A percentile compares a stretch with the other conserved stretches of the same genome.
Conservation (phyloP, 37 sponge, comb jelly and placozoan genomes). For the Hormiphora californensis region DNA sequence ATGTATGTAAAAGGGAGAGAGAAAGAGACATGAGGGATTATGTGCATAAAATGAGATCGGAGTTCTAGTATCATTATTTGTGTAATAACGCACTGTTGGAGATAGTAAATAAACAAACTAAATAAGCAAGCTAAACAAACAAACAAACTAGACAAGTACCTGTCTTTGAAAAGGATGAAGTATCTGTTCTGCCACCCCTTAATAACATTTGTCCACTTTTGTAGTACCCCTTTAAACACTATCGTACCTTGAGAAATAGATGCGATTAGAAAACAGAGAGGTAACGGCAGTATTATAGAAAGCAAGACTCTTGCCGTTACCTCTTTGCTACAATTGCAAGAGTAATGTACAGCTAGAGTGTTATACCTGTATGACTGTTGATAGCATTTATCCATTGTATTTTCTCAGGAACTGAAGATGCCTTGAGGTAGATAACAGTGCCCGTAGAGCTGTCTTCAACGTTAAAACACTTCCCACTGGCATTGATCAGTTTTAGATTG, state of each 20-base stretch:
- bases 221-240: background rate
- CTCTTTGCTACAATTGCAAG: too few species aligned
- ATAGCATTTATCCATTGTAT: constrained; percentile 44
- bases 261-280: too few species aligned
- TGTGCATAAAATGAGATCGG: too few species aligned
- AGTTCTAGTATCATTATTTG: too few species aligned
- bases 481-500: background rate
- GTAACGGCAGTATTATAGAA: too few species aligned
- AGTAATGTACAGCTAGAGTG: background rate
- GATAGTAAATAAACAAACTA: too few species aligned
- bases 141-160: background rate
- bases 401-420: background rate
- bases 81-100: too few species aligned
- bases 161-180: constrained; percentile 1
- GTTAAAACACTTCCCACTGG: background rate
- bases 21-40: too few species aligned
- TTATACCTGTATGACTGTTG: background rate
- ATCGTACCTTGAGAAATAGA: too few species aligned
- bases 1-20: too few species aligned
- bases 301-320: too few species aligned
- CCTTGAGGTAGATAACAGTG: background rate
- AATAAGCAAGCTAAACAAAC: too few species aligned
- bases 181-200: constrained; percentile 40
- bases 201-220: constrained; percentile 42
- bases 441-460: background rate